These are phyloP conservation scores for Idaea biselata DNA, from an alignment of 2,888 invertebrate species.

Conservation along the genomic window DNA sequence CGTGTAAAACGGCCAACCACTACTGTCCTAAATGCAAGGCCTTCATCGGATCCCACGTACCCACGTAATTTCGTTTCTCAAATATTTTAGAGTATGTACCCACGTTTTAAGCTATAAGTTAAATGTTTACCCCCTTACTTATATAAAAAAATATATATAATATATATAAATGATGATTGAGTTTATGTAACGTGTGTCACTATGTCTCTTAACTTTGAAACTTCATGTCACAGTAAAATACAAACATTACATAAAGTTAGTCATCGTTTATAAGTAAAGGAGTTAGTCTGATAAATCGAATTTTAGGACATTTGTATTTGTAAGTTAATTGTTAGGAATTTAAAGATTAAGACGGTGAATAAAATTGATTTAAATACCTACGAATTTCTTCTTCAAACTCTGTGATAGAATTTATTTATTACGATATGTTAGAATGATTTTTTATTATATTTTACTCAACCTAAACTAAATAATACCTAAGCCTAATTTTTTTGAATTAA, in stretches of 20 bases:
- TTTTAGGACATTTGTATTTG: not conserved
- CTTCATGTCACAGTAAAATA: too few species aligned
- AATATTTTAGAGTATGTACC: not conserved
- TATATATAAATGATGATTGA: too few species aligned
- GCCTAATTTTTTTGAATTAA: not conserved
- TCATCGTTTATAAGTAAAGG: too few species aligned
- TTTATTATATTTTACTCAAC: not conserved
- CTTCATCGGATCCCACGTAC: conserved; percentile 63
- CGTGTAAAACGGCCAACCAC: conserved; percentile 78
- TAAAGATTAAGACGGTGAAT: not conserved
- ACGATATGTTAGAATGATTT: conserved; percentile 11
- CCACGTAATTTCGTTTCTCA: conserved; percentile 36
- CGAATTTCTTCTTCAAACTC: conserved; percentile 14
- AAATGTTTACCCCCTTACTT: not conserved
- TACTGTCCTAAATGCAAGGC: conserved; percentile 75
- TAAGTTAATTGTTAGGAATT: not conserved
- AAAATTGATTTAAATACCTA: not conserved
- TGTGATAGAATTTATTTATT: conserved; percentile 12
- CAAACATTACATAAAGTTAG: too few species aligned
- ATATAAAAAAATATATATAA: too few species aligned
- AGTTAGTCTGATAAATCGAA: not conserved
- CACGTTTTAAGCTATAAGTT: not conserved
- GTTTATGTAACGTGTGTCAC: too few species aligned
- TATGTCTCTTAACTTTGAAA: too few species aligned
- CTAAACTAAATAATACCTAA: not conserved